Base-by-base conservation (phyloP, 2,113 vertebrate species). In the Toxotes jaculatrix region DNA sequence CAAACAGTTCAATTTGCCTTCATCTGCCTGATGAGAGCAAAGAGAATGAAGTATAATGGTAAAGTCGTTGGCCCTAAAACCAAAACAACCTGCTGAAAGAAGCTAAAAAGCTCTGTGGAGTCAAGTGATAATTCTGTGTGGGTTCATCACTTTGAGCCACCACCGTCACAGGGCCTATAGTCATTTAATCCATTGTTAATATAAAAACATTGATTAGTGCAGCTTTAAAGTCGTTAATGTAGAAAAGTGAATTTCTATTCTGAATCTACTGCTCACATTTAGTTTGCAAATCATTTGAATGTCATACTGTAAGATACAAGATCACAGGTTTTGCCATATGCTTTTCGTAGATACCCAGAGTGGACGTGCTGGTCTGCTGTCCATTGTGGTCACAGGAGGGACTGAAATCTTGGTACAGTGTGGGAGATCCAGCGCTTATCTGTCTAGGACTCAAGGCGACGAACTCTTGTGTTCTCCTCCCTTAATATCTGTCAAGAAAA, bases 401-500 rank as follows among this genome's bases (percentile, higher is more conserved):
- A 3, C 38, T 74, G n/a, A 21, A 72, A 53, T n/a, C 49, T n/a
- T 53, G 9, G 16, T 14, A 82, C 76, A 32, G 17, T 72, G 45
- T 63, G 43, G 63, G 66, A 69, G 66, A 59, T 60, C 43, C n/a
- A 76, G 68, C 17, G 3, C 55, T 74, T 19, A 53, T 69, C 36
- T 40, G 32, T 80, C 14, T 34, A 56, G 23, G 17, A 56, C 47
- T 47, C 5, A 4, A 27, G 11, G 42, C 53, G 42, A n/a, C 60
- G 40, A 55, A 65, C 63, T 21, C 27, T 19, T 8, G 79, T 57
- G 61, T 64, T 71, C 70, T 38, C 51, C 57, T 57, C 27, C 32
- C 60, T 81, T 9, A 57, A 34, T 17, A 67, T 56, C 3, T 65
- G 85, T 88, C 23, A 75, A 89, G 91, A 83, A 94, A 94, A 88